Evolutionary conservation across 2,797 vertebrate genomes (phyloP).

Genomic region (Pristis pectinata): DNA sequence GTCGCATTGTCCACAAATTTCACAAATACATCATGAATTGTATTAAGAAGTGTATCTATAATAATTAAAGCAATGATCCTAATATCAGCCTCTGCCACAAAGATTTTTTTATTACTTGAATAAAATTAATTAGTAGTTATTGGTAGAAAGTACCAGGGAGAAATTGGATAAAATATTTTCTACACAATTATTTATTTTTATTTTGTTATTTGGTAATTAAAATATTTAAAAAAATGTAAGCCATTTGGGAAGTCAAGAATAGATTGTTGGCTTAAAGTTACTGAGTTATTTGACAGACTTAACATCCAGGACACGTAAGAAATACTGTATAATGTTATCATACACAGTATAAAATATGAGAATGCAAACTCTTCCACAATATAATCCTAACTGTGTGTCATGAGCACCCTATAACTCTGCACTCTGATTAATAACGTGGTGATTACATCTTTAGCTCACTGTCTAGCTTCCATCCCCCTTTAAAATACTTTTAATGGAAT

Average conservation of each 20-base stretch:
- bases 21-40: too few relatives aligned
- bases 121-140: neutral
- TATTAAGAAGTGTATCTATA: neutral
- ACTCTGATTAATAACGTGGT: conserved; percentile 7
- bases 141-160: neutral
- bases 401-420: neutral
- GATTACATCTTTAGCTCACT: too few relatives aligned
- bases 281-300: neutral
- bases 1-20: too few relatives aligned
- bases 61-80: neutral
- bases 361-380: neutral
- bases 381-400: neutral
- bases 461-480: neutral
- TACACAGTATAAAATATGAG: neutral
- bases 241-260: neutral
- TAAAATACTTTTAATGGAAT: neutral
- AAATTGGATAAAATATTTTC: neutral
- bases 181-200: neutral
- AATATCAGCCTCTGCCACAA: neutral
- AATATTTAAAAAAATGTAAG: neutral
- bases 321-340: neutral
- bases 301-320: neutral
- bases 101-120: neutral
- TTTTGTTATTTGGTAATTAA: neutral
- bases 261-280: neutral